Base-by-base conservation (phyloP, 2,113 vertebrate genomes). In the Podilymbus podiceps region DNA sequence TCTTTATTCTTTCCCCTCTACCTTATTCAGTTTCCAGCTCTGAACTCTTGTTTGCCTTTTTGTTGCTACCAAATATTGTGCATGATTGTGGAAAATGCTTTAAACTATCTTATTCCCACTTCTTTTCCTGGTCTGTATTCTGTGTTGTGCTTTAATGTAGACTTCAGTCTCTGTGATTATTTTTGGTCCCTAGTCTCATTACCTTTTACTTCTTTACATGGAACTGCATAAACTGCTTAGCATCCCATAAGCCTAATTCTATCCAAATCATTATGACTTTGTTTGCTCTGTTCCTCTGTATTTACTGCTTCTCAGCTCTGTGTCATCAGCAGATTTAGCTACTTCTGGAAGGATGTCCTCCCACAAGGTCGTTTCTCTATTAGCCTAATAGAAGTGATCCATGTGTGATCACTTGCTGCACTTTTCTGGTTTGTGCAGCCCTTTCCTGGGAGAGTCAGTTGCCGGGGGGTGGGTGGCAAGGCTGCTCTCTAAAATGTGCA, bases 161-260 rank as follows among this genome's bases (percentile, higher is more conserved):
- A 90, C 81, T 88, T 68, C 46, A 27, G 66, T 40, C 82, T 89
- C 81, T 6, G 2, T 95, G 75, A 89, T 95, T 97, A 73, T 89
- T 97, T 96, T 94, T 85, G 94, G 83, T 96, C 84, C 80, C 85
- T 91, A 71, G 83, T 74, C 80, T 97, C 85, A 92, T 90, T 97
- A 95, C 56, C 74, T 97, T 95, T 95, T 95, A 92, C 82, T 96
- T 97, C 94, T 95, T 97, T 95, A 91, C 74, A 86, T 90, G 90
- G 85, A 73, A 92, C 81, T 88, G 77, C 76, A 81, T 96, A 96
- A 96, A 94, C 96, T 95, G 95, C 96, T 98, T 96, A 95, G 93
- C 95, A 97, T 96, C 88, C 62, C 81, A 82, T 96, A 98, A 98
- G 95, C 93, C 44, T 95, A 95, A 97, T 97, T 96, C 96, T 97